Evolutionary conservation across 1,140 invertebrate genomes (phyloP).

Genomic region (Philotrypesis tridentata): DNA sequence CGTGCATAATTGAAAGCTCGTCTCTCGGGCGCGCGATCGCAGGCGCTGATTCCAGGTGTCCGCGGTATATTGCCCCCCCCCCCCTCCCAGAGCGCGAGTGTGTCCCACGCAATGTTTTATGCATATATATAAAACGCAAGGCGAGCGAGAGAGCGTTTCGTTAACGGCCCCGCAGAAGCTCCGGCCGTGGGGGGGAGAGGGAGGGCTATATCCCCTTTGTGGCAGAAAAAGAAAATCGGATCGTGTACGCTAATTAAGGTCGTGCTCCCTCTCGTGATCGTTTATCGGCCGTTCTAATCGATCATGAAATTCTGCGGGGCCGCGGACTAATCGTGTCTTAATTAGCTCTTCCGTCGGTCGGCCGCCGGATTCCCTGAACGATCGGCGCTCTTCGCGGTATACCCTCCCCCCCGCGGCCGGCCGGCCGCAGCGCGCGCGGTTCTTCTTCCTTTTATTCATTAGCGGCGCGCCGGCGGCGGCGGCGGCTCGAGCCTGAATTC

Average conservation of each 20-base stretch:
- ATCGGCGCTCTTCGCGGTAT: constrained; percentile 47
- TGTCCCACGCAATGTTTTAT: constrained; percentile 45
- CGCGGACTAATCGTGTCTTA: constrained; percentile 66
- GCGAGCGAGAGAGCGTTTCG: constrained; percentile 24
- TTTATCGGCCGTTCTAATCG: constrained; percentile 65
- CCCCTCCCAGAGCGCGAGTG: background rate
- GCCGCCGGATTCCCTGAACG: constrained; percentile 50
- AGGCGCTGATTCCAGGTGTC: background rate
- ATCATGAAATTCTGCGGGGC: constrained; percentile 63
- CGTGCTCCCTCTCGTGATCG: constrained; percentile 56
- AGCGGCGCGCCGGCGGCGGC: background rate
- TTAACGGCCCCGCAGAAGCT: constrained; percentile 28
- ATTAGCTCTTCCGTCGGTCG: constrained; percentile 63
- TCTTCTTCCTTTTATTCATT: constrained; percentile 50
- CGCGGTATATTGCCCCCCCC: background rate
- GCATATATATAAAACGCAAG: constrained; percentile 43
- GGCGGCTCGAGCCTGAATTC: constrained; percentile 33
- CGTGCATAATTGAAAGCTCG: background rate
- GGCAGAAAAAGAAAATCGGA: constrained; percentile 57
- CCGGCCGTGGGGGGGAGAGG: too few relatives aligned
- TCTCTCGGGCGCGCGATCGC: background rate
- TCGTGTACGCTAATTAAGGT: constrained; percentile 67
- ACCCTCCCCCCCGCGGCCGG: too few relatives aligned
- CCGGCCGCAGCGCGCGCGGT: constrained; percentile 1
- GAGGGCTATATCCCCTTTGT: too few relatives aligned